A percentile compares a stretch with the other conserved stretches of the same genome.
phyloP scores from a whole-genome alignment of 2,888 invertebrate genomes.

The Dysmachus trigonus region DNA sequence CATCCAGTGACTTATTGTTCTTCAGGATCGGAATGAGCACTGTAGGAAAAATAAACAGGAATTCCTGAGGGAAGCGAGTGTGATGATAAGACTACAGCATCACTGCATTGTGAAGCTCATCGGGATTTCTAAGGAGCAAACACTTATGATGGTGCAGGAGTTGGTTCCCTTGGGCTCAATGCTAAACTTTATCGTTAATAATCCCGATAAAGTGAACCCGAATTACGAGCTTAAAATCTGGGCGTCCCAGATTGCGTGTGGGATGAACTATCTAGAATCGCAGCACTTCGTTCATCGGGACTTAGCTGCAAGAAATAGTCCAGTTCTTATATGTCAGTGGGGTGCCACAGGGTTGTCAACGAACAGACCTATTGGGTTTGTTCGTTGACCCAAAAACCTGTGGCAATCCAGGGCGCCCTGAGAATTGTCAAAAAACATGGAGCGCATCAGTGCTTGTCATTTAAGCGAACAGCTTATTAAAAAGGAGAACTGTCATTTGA shows the following conservation, averaged over 20 bases:
- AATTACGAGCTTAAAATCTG: constrained; percentile 85
- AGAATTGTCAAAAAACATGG: no score
- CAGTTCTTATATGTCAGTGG: no score
- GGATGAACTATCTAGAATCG: constrained; percentile 89
- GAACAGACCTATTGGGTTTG: no score
- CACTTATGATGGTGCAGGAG: constrained; percentile 91
- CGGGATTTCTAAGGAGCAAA: constrained; percentile 84
- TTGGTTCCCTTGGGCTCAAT: constrained; percentile 87
- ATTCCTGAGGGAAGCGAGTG: constrained; percentile 87
- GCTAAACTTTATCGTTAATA: constrained; percentile 78
- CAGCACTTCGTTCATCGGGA: constrained; percentile 91
- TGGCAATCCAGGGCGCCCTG: no score
- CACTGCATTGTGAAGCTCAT: constrained; percentile 90
- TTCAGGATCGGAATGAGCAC: constrained; percentile 81
- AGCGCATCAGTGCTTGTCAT: no score
- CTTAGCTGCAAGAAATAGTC: constrained; percentile 88
- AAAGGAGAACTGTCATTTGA: no score
- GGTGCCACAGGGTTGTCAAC: no score
- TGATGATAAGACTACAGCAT: constrained; percentile 90
- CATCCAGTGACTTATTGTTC: no score
- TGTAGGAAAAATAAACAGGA: constrained; percentile 78
- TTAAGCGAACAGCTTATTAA: no score
- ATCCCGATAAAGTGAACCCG: constrained; percentile 73
- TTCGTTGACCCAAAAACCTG: no score
- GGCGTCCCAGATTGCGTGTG: constrained; percentile 92